A percentile compares a stretch with the other conserved stretches of the same genome.
Evolutionary conservation across 2,888 invertebrate species (phyloP).

Genomic region (Capitulum mitella): DNA sequence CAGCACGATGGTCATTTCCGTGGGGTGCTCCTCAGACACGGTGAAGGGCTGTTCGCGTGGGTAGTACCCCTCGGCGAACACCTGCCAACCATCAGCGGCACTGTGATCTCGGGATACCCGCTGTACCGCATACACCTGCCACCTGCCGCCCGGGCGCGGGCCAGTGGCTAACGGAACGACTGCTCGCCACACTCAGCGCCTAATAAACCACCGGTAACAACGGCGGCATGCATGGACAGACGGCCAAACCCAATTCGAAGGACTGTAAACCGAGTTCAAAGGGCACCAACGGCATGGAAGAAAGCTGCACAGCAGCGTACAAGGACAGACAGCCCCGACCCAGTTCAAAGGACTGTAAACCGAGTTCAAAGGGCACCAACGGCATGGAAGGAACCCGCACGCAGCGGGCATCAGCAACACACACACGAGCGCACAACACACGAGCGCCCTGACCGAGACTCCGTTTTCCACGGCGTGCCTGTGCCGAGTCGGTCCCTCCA

Average conservation of each 20-base stretch:
- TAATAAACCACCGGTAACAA: too few species aligned
- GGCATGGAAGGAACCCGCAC: too few species aligned
- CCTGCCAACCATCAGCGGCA: constrained; percentile 48
- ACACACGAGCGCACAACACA: too few species aligned
- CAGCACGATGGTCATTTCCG: constrained; percentile 72
- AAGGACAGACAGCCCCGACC: background rate
- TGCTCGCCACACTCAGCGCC: background rate
- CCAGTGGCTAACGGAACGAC: background rate
- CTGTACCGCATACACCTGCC: background rate
- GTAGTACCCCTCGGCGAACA: constrained; percentile 72
- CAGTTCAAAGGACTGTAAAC: background rate
- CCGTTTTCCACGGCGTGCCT: too few species aligned
- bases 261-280: too few species aligned
- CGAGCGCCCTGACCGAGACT: too few species aligned
- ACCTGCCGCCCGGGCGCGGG: background rate
- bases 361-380: too few species aligned
- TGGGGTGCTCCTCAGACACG: constrained; percentile 77
- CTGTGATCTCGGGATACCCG: background rate
- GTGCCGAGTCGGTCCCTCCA: too few species aligned
- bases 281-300: too few species aligned
- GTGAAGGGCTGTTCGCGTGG: constrained; percentile 78
- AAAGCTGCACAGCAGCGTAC: background rate
- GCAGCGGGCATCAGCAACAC: too few species aligned
- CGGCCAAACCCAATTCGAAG: background rate
- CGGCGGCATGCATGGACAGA: background rate